Conservation (phyloP, 2,113 vertebrate species). For the Zonotrichia leucophrys region DNA sequence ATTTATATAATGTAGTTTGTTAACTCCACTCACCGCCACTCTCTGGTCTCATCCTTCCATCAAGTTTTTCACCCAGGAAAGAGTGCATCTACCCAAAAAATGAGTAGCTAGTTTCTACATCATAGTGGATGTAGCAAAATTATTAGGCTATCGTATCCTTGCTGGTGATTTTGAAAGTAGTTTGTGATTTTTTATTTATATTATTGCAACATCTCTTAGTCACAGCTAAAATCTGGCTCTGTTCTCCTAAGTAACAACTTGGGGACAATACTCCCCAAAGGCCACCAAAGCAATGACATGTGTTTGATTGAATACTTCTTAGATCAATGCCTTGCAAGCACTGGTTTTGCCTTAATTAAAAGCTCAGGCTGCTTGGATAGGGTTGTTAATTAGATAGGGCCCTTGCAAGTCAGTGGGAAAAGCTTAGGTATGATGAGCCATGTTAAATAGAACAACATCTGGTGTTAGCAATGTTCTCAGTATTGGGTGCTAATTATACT, state of each 20-base stretch:
- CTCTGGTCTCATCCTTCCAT: background rate
- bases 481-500: background rate
- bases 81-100: background rate
- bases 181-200: background rate
- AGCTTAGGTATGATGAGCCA: background rate
- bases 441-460: background rate
- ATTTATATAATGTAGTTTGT: background rate
- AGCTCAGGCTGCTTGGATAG: background rate
- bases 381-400: background rate
- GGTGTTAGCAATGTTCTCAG: background rate
- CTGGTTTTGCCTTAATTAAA: background rate
- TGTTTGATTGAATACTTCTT: background rate
- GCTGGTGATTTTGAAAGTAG: background rate
- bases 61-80: background rate
- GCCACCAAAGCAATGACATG: background rate
- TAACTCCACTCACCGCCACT: background rate
- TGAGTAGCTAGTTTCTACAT: background rate
- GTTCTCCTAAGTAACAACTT: background rate
- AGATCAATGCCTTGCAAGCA: background rate
- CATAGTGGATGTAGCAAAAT: background rate
- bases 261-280: background rate
- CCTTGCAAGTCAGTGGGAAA: background rate
- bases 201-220: background rate
- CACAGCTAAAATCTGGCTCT: background rate
- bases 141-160: background rate